Evolutionary conservation across 2,113 vertebrate species (phyloP), one percentile per base, ranked within the genome.

Genomic region (Nerophis lumbriciformis): DNA sequence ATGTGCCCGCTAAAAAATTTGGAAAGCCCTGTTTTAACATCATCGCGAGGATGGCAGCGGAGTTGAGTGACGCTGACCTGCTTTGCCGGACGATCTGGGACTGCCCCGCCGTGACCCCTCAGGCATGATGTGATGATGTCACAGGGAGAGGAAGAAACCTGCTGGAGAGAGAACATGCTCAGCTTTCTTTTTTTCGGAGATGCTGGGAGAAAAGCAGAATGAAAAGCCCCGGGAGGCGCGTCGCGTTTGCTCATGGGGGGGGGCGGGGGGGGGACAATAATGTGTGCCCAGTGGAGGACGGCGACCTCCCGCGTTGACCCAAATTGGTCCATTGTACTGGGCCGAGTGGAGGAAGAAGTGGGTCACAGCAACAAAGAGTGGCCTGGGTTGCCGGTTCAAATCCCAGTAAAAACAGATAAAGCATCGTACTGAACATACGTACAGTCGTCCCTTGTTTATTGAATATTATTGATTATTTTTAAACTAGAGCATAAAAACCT

Each of bases 91-190:
- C 66, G 84, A 89, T 83, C 82, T 89, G 72, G 88, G 82, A 71
- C 75, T 87, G 78, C 88, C 75, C 6, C 78, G 86, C 63, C 86
- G 83, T 63, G 85, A 87, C 76, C 89, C 85, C 77, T 92, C 90
- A 83, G 90, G 90, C 90, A 92, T 92, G 85, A 49, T 92, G 89
- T 48, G 86, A 85, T 73, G 81, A 77, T 85, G 75, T 89, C 84
- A 85, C 84, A 83, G 79, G 79, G 85, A 87, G 76, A 68, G 86
- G 78, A 71, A 76, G 80, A 84, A 84, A 85, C 76, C 90, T 91
- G 77, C 11, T 15, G 37, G 55, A 49, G 44, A 42, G 16, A 53
- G 51, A 10, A 53, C 42, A 53, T 4, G 10, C 1, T 53, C 16
- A 53, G 51, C 9, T 11, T 53, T 19, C 12, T 19, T 10, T 19